phyloP scores from a whole-genome alignment of 2,797 vertebrate species.

The Poecilia wingei region DNA sequence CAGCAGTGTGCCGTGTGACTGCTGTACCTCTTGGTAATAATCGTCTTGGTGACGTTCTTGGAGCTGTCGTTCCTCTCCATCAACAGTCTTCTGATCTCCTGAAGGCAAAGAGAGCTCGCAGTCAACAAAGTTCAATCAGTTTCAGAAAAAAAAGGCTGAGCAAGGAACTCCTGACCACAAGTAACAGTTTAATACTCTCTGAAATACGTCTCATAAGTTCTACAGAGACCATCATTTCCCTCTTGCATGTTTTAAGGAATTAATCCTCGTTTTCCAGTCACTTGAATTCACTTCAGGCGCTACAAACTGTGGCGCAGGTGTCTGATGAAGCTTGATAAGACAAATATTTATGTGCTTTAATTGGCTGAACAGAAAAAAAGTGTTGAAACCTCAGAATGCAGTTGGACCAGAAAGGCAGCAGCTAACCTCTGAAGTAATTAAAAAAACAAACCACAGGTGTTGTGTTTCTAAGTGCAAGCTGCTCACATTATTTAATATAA shows the following conservation, averaged over 20 bases:
- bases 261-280: background rate
- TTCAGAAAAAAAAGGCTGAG: background rate
- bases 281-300: background rate
- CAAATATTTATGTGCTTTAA: conserved; percentile 4
- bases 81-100: conserved; percentile 89
- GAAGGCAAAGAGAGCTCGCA: conserved; percentile 47
- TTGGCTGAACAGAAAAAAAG: background rate
- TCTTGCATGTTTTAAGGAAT: background rate
- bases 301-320: background rate
- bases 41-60: conserved; percentile 83
- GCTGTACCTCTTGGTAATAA: conserved; percentile 90
- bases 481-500: background rate
- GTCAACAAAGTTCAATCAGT: conserved; percentile 11
- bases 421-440: background rate
- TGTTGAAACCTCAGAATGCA: conserved; percentile 29
- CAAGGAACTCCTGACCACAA: background rate
- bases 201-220: background rate
- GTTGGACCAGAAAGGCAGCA: conserved; percentile 23
- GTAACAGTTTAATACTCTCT: background rate
- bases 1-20: accelerated
- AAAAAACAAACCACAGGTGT: background rate
- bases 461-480: background rate
- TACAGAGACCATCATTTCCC: background rate
- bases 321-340: background rate
- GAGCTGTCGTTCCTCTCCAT: conserved; percentile 74